Base-by-base conservation (phyloP, 2,888 invertebrate genomes). In the Lamproptera curius region DNA sequence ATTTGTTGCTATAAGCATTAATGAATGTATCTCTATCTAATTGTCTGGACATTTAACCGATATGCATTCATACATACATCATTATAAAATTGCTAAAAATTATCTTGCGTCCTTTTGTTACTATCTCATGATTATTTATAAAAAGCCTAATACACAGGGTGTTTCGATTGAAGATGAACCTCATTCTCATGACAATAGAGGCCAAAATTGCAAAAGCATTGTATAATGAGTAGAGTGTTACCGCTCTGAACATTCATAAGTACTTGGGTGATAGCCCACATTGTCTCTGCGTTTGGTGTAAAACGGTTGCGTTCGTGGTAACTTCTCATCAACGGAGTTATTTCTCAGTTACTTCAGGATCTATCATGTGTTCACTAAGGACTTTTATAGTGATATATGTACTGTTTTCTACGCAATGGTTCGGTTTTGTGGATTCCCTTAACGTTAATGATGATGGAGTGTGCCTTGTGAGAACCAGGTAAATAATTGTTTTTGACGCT, bases 391-490 rank as follows among this genome's bases (percentile, higher is more conserved):
- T 45, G 20, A 10, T 28, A 10, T 17, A 40, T 16, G 35, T 46
- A n/a, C 11, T 49, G 15, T 51, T 33, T 37, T 46, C 40, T 37
- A 6, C 41, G 11, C 35, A 43, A 42, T 46, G 50, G 38, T 16
- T 52, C 11, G 35, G 13, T 37, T 34, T n/a, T 1, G 50, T 13
- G 6, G 50, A 58, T 5, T 51, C 64, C 16, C 58, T 76, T 43
- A 61, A 67, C 13, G 38, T 52, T 0, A 61, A 62, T 1, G 69
- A 66, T 3, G 51, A 59, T 10, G 76, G 76, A 16, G 73, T 70
- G 1, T 76, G 76, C 51, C 51, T 59, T 0, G 70, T 63, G 2
- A 69, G 58, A 48, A 59, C 65, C 44, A 71, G 15, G 16, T 16
- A 2, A 15, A 26, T 39, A 35, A n/a, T n/a, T n/a, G n/a, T n/a